Evolutionary conservation across 2,113 vertebrate species (phyloP), one percentile per base, ranked within the genome.

Genomic region (Campylomormyrus numenius): DNA sequence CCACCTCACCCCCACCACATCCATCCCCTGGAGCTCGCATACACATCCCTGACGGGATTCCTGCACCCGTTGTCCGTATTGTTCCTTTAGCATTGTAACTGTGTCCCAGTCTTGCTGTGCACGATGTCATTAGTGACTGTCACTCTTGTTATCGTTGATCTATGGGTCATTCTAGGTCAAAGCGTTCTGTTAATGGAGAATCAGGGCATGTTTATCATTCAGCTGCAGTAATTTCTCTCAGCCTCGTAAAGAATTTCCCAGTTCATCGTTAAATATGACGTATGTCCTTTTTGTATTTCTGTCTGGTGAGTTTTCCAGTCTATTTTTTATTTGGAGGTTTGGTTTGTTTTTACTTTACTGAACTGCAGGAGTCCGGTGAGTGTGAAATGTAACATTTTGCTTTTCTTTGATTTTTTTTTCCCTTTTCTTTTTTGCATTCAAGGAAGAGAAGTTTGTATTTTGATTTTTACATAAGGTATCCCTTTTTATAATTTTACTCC

Each of bases 401-500:
- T 80, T 80, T 80, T 80, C 74, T 80, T 80, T 80, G 74, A 80
- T 80, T 80, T 80, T 77, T 74, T 74, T 13, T 39, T 0, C 56
- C 56, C 27, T 74, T 74, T 27, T 74, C 66, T 74, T 35, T 80
- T 80, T 80, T 80, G 74, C 74, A 80, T 80, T 80, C 74, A 80
- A 80, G 74, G 74, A 80, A 80, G 74, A 80, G 74, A 80, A 80
- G 74, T 80, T 89, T 89, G 50, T 90, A 90, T 90, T 92, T 91
- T 93, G 90, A 88, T 89, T 91, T 92, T 93, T 80, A 80, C 74
- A 80, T 85, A 48, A 85, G 45, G 42, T 85, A 48, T 85, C 39
- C 39, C 42, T 8, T 85, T 85, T 85, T 85, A 85, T 93, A 90
- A 70, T 89, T 91, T 92, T 93, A 91, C 92, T 90, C 91, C 94